Evolutionary conservation across 2,113 vertebrate genomes (phyloP).

Genomic region (Edolisoma coerulescens): DNA sequence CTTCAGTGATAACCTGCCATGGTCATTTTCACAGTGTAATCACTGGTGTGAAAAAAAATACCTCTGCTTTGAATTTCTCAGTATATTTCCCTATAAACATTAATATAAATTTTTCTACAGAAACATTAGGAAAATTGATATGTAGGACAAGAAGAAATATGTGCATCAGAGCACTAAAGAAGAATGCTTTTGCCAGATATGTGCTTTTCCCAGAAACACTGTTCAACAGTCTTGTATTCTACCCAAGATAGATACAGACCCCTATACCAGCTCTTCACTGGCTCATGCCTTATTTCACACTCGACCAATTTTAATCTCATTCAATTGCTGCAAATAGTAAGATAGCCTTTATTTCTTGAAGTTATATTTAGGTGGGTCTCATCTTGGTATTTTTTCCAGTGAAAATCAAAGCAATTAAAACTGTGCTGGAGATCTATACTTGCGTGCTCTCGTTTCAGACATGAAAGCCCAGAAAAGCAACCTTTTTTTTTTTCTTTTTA

Average conservation of each 20-base stretch:
- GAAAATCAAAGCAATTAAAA: not conserved
- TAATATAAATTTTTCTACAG: not conserved
- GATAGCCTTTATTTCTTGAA: not conserved
- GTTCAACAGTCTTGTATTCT: not conserved
- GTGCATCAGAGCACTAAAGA: not conserved
- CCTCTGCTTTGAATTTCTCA: not conserved
- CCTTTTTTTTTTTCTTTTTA: not conserved
- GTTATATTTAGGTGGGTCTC: not conserved
- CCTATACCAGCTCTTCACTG: not conserved
- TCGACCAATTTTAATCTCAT: not conserved
- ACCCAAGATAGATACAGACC: not conserved
- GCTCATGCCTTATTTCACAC: not conserved
- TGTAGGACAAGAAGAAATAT: not conserved
- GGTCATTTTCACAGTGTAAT: not conserved
- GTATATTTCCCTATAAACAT: not conserved
- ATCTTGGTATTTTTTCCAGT: not conserved
- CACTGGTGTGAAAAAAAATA: not conserved
- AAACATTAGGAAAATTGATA: not conserved
- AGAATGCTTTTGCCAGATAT: not conserved
- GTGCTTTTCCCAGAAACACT: not conserved
- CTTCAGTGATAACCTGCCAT: not conserved
- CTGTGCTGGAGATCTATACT: not conserved
- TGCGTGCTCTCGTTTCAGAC: not conserved
- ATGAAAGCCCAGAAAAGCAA: not conserved
- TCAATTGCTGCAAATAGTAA: not conserved